Percentiles rank a stretch among this genome's conserved stretches.
Evolutionary conservation across 2,113 vertebrate genomes (phyloP).

Genomic region (Ifrita kowaldi): DNA sequence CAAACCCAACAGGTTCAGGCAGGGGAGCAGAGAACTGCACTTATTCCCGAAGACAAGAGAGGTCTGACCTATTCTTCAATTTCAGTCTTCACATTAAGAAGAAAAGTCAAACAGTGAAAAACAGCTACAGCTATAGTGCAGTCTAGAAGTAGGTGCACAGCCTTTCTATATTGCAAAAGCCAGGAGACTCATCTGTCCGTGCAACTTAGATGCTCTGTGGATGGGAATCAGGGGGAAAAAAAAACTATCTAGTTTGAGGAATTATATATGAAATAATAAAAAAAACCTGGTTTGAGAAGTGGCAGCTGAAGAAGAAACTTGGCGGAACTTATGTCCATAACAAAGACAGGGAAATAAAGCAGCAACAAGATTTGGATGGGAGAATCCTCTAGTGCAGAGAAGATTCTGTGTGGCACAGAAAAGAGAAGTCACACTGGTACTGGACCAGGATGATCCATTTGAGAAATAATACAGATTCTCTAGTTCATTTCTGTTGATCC

Average conservation of each 20-base stretch:
- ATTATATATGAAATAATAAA: neutral
- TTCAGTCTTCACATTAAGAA: neutral
- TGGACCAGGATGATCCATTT: neutral
- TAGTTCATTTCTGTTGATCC: neutral
- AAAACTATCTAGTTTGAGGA: neutral
- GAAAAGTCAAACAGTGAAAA: neutral
- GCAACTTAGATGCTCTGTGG: neutral
- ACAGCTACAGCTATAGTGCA: neutral
- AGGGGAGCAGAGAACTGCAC: neutral
- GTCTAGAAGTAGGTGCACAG: neutral
- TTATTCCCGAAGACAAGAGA: neutral
- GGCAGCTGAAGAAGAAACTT: neutral
- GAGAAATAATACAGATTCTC: neutral
- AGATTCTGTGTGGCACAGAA: neutral
- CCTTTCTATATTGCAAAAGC: neutral
- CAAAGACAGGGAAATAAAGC: neutral
- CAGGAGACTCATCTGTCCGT: neutral
- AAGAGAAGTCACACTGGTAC: neutral
- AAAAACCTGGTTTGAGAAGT: neutral
- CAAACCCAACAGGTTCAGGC: neutral
- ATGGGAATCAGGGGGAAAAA: accelerated
- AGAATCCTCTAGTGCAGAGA: neutral
- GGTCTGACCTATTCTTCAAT: neutral
- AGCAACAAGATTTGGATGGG: neutral
- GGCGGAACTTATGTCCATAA: neutral